Conservation (phyloP, 2,113 vertebrate species). For the Chunga burmeisteri region DNA sequence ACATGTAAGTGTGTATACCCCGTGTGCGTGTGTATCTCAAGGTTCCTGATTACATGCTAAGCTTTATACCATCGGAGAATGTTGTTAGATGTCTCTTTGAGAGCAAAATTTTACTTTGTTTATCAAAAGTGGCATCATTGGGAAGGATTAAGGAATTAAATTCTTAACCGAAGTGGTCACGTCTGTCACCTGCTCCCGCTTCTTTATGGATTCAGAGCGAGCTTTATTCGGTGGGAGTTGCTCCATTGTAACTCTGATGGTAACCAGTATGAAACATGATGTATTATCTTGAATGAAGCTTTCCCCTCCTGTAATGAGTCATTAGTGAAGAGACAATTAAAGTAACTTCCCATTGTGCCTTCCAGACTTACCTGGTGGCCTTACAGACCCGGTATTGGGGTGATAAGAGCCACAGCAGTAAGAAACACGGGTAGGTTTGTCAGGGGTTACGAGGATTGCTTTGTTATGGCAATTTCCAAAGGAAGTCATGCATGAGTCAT, state of each 20-base stretch:
- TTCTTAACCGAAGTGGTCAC: neutral
- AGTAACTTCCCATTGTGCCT: neutral
- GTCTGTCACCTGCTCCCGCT: neutral
- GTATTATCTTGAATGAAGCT: neutral
- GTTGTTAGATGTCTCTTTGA: neutral
- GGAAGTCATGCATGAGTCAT: neutral
- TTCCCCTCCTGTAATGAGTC: neutral
- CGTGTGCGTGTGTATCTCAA: neutral
- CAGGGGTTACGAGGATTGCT: neutral
- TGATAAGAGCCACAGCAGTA: neutral
- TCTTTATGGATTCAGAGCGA: neutral
- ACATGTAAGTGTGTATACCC: neutral
- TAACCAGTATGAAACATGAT: neutral
- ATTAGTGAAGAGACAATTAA: neutral
- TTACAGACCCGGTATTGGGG: neutral
- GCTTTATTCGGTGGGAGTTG: neutral
- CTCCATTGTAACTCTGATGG: rapidly evolving
- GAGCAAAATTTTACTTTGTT: neutral
- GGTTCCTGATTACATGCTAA: neutral
- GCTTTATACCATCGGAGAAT: neutral
- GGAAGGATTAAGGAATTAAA: neutral
- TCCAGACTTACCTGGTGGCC: neutral
- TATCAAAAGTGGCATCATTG: neutral
- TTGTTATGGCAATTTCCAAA: neutral
- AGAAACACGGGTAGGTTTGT: neutral